A percentile compares a stretch with the other conserved stretches of the same genome.
Evolutionary conservation across 2,797 vertebrate species (phyloP).

Genomic region (Podargus strigoides): DNA sequence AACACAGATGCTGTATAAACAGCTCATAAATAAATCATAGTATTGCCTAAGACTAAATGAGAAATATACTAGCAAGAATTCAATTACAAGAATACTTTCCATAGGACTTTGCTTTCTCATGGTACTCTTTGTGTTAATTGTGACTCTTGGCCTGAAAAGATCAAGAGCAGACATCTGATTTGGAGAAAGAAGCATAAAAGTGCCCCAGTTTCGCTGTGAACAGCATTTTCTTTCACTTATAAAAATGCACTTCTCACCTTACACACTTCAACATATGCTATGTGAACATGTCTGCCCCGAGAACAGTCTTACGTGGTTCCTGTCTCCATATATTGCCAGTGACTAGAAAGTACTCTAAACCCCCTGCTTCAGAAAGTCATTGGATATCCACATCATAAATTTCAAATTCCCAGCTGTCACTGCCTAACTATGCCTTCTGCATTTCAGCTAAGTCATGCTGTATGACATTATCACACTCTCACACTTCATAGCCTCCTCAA

Average conservation of each 20-base stretch:
- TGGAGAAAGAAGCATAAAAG: background rate
- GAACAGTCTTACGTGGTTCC: background rate
- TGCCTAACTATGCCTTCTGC: background rate
- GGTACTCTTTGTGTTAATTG: background rate
- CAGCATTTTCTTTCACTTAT: background rate
- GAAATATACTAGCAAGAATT: background rate
- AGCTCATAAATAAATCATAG: background rate
- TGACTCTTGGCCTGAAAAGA: background rate
- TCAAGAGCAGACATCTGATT: background rate
- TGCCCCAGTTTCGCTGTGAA: background rate
- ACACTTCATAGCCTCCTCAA: background rate
- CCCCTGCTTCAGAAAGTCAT: background rate
- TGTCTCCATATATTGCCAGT: background rate
- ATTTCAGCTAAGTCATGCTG: slow-evolving; percentile 49
- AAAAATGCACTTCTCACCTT: background rate
- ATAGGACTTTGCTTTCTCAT: background rate
- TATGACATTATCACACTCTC: background rate
- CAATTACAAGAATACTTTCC: background rate
- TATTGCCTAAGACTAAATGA: background rate
- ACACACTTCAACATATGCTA: background rate
- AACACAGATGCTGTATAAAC: background rate
- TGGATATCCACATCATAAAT: slow-evolving; percentile 1
- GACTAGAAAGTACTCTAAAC: background rate
- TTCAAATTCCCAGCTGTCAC: slow-evolving; percentile 42
- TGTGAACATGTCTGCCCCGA: background rate